Evolutionary conservation across 2,888 invertebrate genomes (phyloP).

Genomic region (Philonicus albiceps): DNA sequence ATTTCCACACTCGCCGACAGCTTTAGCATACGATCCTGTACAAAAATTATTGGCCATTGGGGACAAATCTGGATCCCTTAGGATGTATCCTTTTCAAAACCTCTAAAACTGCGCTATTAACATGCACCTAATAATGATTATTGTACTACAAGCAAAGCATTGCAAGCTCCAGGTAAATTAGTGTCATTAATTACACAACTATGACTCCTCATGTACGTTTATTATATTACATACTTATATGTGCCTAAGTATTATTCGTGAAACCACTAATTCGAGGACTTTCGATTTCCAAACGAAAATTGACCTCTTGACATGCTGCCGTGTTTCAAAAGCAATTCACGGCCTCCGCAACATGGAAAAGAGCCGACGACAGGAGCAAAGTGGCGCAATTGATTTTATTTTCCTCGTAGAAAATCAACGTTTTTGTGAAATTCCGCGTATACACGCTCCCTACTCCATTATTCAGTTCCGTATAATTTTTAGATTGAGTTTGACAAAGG

Average conservation of each 20-base stretch:
- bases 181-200: neutral
- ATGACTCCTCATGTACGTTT: neutral
- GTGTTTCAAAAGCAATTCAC: neutral
- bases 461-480: neutral
- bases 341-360: neutral
- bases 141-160: neutral
- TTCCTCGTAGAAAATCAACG: neutral
- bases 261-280: neutral
- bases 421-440: neutral
- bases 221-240: neutral
- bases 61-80: slow-evolving; percentile 91
- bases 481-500: slow-evolving; percentile 13
- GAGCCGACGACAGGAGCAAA: neutral
- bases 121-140: neutral
- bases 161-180: neutral
- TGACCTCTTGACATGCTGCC: neutral
- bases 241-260: neutral
- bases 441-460: neutral
- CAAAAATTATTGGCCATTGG: slow-evolving; percentile 97
- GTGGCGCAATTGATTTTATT: neutral
- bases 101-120: neutral
- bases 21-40: slow-evolving; percentile 97
- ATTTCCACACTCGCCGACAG: slow-evolving; percentile 97
- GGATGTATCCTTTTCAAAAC: slow-evolving; percentile 87
- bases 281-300: neutral